A percentile compares a stretch with the other conserved stretches of the same genome.
These are phyloP conservation scores for Troglohyphantes excavatus DNA, from an alignment of 2,888 invertebrate genomes.

Conservation along the genomic window DNA sequence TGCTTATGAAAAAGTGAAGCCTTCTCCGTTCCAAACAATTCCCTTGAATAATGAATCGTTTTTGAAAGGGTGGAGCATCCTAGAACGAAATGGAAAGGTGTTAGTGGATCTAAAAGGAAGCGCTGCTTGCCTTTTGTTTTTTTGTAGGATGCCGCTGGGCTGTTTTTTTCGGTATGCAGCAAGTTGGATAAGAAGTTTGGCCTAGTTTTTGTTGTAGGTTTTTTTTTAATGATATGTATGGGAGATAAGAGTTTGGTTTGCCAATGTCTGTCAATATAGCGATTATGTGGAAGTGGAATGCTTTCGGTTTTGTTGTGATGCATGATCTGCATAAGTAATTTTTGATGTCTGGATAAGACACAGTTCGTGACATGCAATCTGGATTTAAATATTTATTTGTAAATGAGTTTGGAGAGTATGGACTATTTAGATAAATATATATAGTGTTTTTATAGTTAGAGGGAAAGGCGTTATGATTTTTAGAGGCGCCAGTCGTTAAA, in stretches of 20 bases:
- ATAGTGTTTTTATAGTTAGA: no score
- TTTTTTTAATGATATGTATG: conserved; percentile 17
- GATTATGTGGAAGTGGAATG: neutral
- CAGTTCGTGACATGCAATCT: no score
- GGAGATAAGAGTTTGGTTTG: neutral
- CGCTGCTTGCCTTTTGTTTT: neutral
- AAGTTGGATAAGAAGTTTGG: conserved; percentile 2
- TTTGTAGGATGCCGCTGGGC: conserved; percentile 26
- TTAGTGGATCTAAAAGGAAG: conserved; percentile 15
- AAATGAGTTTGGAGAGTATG: no score
- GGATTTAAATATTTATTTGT: no score
- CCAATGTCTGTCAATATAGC: neutral
- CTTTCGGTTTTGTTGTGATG: neutral
- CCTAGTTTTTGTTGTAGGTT: conserved; percentile 13
- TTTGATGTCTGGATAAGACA: no score
- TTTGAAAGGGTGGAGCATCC: conserved; percentile 53
- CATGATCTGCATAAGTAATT: no score
- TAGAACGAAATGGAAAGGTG: conserved; percentile 47
- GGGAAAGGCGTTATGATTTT: no score
- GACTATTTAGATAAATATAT: no score
- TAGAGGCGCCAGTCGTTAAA: no score
- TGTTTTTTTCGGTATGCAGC: conserved; percentile 25
- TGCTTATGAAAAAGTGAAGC: conserved; percentile 22
- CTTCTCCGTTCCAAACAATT: neutral
- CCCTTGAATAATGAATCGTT: conserved; percentile 61